phyloP scores from a whole-genome alignment of 2,797 vertebrate species.

The Cichlasoma orientale region DNA sequence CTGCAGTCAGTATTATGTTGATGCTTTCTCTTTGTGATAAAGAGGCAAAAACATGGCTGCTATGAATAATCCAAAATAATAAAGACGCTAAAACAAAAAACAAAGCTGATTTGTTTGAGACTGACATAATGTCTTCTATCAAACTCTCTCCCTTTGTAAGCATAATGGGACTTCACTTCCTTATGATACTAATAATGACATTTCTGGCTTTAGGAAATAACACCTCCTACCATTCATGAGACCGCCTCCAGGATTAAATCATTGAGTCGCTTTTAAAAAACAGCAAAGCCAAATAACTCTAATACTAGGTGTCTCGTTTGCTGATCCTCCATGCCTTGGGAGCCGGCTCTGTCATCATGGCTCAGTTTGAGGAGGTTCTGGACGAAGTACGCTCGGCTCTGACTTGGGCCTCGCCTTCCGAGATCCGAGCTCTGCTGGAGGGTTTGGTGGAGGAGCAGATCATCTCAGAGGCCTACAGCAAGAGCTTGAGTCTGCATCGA shows the following conservation, averaged over 20 bases:
- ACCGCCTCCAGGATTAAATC: slow-evolving; percentile 37
- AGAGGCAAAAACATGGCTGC: background rate
- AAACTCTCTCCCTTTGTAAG: background rate
- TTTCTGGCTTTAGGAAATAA: background rate
- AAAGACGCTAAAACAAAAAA: background rate
- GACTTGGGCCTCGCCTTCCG: slow-evolving; percentile 45
- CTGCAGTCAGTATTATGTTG: background rate
- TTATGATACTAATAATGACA: background rate
- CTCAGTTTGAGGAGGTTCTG: slow-evolving; percentile 80
- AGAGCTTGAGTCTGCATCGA: slow-evolving; percentile 48
- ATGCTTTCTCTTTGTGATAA: background rate
- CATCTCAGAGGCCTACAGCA: slow-evolving; percentile 79
- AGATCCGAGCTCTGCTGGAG: slow-evolving; percentile 69
- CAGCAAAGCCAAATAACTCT: background rate
- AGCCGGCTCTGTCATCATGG: slow-evolving; percentile 50
- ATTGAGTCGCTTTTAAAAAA: background rate
- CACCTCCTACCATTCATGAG: slow-evolving; percentile 27
- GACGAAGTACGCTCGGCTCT: slow-evolving; percentile 69
- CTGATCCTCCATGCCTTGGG: background rate
- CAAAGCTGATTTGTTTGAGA: background rate
- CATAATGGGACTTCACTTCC: background rate
- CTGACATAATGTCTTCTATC: background rate
- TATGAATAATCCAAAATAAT: background rate
- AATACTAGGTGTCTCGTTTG: background rate
- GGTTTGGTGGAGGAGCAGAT: slow-evolving; percentile 72